These are phyloP conservation scores for Platerodrilus igneus DNA, from an alignment of 2,888 invertebrate genomes.

Conservation along the genomic window DNA sequence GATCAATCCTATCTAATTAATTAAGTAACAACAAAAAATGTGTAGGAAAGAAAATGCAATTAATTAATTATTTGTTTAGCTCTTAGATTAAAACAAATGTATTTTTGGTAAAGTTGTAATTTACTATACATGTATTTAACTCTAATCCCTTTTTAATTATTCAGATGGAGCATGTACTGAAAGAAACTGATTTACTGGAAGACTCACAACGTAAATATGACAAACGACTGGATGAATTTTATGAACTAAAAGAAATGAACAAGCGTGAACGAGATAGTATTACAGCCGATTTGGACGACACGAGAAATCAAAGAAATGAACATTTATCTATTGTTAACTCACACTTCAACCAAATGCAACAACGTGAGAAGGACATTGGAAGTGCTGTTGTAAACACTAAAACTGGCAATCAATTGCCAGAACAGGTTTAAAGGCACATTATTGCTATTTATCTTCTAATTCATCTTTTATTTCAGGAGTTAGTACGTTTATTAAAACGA, in stretches of 20 bases:
- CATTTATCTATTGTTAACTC: conserved; percentile 28
- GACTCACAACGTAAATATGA: conserved; percentile 37
- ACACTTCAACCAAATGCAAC: conserved; percentile 32
- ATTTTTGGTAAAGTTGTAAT: too few species aligned
- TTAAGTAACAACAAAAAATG: too few species aligned
- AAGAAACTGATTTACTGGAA: conserved; percentile 33
- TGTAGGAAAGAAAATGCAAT: too few species aligned
- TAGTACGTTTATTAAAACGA: conserved; percentile 36
- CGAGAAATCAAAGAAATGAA: conserved; percentile 28
- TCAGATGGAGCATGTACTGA: conserved; percentile 40
- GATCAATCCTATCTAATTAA: too few species aligned
- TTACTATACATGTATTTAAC: too few species aligned
- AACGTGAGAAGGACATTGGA: conserved; percentile 39
- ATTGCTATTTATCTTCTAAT: background rate
- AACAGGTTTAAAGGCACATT: conserved; percentile 33
- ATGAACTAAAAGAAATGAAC: conserved; percentile 28
- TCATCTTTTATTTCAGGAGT: conserved; percentile 16
- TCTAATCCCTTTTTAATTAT: conserved; percentile 11
- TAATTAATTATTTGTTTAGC: too few species aligned
- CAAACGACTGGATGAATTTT: conserved; percentile 34
- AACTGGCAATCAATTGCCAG: conserved; percentile 41
- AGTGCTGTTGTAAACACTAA: conserved; percentile 40
- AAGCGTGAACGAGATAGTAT: conserved; percentile 27
- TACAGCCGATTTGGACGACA: conserved; percentile 30
- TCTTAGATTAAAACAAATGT: too few species aligned